phyloP scores from a whole-genome alignment of 2,797 vertebrate species.

The Nothura maculosa region DNA sequence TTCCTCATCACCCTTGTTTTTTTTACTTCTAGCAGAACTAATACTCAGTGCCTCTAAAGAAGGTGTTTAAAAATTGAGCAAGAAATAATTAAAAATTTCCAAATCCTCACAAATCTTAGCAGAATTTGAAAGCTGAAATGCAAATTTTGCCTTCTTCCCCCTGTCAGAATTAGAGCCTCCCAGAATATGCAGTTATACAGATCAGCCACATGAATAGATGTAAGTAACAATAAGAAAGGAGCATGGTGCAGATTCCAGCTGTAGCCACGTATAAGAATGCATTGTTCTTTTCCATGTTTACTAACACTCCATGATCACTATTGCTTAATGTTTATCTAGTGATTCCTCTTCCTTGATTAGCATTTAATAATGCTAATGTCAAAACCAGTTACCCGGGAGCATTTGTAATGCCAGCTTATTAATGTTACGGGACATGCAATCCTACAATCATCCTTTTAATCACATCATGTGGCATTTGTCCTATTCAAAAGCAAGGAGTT shows the following conservation, averaged over 20 bases:
- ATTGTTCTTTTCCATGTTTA: constrained; percentile 11
- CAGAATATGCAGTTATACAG: not conserved
- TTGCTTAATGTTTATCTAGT: constrained; percentile 50
- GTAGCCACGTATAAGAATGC: not conserved
- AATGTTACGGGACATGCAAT: constrained; percentile 42
- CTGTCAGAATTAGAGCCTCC: rapidly evolving
- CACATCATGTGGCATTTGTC: constrained; percentile 35
- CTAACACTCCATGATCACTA: constrained; percentile 43
- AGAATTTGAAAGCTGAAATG: not conserved
- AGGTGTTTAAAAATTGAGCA: not conserved
- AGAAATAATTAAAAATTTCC: not conserved
- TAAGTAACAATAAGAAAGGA: not conserved
- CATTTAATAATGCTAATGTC: constrained; percentile 66
- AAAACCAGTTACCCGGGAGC: constrained; percentile 56
- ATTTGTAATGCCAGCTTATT: constrained; percentile 62
- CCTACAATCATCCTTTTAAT: constrained; percentile 65
- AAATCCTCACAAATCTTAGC: not conserved
- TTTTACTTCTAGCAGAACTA: not conserved
- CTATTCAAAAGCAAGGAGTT: not conserved
- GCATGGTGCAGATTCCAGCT: not conserved
- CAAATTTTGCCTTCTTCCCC: rapidly evolving
- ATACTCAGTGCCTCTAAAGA: not conserved
- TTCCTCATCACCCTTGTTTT: not conserved
- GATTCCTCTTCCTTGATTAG: constrained; percentile 68
- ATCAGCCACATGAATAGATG: not conserved